Evolutionary conservation across 1,140 invertebrate genomes (phyloP), one percentile per base, ranked within the genome.

Genomic region (Sarcophaga bullata): DNA sequence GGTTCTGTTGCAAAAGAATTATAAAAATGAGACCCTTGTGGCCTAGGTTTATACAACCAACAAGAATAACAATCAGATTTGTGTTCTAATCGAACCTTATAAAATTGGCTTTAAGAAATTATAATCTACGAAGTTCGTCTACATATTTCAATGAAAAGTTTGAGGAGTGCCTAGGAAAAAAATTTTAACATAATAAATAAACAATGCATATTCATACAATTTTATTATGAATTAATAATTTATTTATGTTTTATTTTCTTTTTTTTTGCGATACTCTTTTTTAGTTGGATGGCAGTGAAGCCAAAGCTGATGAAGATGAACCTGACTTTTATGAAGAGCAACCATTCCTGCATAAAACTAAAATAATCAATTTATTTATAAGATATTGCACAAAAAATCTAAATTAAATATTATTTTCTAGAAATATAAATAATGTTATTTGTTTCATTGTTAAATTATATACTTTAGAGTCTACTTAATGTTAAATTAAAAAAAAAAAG

Each of bases 241-340:
- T 37, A 37, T 37, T 37, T 37, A 2, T 37, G 25, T 37, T 37
- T 37, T 37, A 1, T 37, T 37, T 37, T 72, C 8, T 46, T 48
- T 62, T 47, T 78, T 68, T 17, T 49, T 19, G 54, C 52, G n/a
- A n/a, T n/a, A 85, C 86, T 85, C n/a, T n/a, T n/a, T 91, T 91
- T 73, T 89, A 95, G 95, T 91, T 97, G 90, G 96, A 97, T 88
- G 95, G 95, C 85, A 95, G 94, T 84, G 95, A 96, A 88, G 93
- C 94, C 82, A 94, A 95, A 84, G 92, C 93, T 82, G 94, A 92
- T 83, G 95, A 97, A 85, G 96, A 97, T 88, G 97, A 97, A 90
- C 95, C 95, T n/a, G 97, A 98, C 90, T 98, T 98, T 91, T 98
- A 98, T 89, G 94, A 94, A 85, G 94, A 96, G 95, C 95, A 81